Evolutionary conservation across 1,140 invertebrate genomes (phyloP).

Genomic region (Pomacea maculata): DNA sequence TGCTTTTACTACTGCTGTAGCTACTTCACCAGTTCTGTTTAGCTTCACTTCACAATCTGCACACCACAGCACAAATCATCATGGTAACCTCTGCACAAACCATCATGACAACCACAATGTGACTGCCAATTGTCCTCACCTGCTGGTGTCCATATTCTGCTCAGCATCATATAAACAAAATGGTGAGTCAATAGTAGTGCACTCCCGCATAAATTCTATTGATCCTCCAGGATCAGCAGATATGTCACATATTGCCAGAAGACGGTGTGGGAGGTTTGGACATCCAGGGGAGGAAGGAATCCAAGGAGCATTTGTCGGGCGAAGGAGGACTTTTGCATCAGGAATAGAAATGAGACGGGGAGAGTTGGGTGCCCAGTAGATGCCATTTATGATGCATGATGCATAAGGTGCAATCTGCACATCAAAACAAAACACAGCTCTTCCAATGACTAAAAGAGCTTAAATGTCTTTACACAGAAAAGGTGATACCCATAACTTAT

Average conservation of each 20-base stretch:
- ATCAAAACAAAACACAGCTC: background rate
- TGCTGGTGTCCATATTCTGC: conserved; percentile 87
- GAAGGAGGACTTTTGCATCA: conserved; percentile 93
- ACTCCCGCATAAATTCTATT: conserved; percentile 99
- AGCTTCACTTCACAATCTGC: no score
- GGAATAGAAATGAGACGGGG: conserved; percentile 97
- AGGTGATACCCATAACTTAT: background rate
- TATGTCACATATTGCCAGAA: conserved; percentile 92
- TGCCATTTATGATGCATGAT: conserved; percentile 96
- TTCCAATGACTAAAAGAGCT: background rate
- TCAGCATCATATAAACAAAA: conserved; percentile 99
- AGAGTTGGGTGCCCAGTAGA: conserved; percentile 97
- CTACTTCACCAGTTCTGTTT: no score
- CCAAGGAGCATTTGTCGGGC: conserved; percentile 91
- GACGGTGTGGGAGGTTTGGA: conserved; percentile 84
- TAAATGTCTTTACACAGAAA: background rate
- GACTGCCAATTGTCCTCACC: conserved; percentile 64
- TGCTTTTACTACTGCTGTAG: no score
- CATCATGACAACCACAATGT: no score
- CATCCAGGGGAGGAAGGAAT: conserved; percentile 82
- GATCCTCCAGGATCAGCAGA: conserved; percentile 98
- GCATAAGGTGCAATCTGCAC: conserved; percentile 94
- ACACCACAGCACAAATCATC: no score
- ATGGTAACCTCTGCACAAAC: no score
- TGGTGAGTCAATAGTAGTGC: conserved; percentile 98